Conservation (phyloP, 2,888 invertebrate species). For the Dicranocentrus wangi region DNA sequence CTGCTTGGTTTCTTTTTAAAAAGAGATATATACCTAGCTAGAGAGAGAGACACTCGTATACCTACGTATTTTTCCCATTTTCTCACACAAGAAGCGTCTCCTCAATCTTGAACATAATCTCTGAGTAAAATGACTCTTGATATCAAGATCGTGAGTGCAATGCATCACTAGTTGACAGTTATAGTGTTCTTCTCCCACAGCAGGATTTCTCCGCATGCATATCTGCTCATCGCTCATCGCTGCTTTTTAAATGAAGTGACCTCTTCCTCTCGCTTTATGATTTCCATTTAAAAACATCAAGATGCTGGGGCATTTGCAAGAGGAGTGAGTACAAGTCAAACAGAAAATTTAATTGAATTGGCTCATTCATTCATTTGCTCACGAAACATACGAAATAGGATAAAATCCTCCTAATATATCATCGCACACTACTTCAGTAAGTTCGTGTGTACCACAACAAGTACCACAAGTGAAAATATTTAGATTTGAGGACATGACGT, state of each 20-base stretch:
- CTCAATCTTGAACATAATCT: constrained; percentile 10
- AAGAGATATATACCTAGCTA: neutral
- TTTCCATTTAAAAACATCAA: constrained; percentile 19
- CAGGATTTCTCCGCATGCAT: constrained; percentile 28
- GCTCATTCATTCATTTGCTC: constrained; percentile 42
- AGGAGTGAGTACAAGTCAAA: constrained; percentile 20
- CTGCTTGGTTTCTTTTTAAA: constrained; percentile 8
- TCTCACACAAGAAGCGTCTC: constrained; percentile 25
- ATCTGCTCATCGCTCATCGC: neutral
- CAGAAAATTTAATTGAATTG: constrained; percentile 44
- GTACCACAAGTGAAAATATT: neutral
- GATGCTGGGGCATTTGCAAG: neutral
- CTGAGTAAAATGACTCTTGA: constrained; percentile 19
- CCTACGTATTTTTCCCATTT: constrained; percentile 22
- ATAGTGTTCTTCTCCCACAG: constrained; percentile 36
- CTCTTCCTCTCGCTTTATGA: constrained; percentile 10
- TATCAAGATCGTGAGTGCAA: constrained; percentile 48
- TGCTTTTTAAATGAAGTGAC: constrained; percentile 23
- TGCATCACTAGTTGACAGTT: constrained; percentile 51
- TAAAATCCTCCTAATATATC: no score
- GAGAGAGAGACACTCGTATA: no score
- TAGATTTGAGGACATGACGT: no score
- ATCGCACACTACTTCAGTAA: no score
- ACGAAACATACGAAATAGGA: neutral
- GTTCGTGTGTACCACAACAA: no score